Percentiles rank a stretch among this genome's conserved stretches.
These are phyloP conservation scores for Pseudorectes ferrugineus DNA, from an alignment of 2,113 vertebrate genomes.

Conservation along the genomic window DNA sequence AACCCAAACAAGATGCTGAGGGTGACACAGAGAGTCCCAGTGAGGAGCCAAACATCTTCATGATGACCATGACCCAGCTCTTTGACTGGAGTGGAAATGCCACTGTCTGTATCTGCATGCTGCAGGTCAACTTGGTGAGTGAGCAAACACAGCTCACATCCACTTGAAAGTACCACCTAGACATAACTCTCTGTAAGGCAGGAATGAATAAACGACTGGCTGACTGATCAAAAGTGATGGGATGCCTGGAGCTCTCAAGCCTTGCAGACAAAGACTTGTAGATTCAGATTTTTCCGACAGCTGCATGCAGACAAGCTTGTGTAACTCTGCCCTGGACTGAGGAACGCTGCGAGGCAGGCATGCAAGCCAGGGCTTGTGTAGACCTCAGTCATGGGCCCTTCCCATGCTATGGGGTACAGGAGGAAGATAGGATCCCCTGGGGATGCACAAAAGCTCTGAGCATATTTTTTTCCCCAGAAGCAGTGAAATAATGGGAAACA, in stretches of 20 bases:
- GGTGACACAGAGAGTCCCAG: not conserved
- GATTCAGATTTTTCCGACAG: not conserved
- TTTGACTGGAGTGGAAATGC: not conserved
- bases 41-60: not conserved
- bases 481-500: not conserved
- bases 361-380: not conserved
- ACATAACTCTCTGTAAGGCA: not conserved
- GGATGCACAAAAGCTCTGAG: not conserved
- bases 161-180: not conserved
- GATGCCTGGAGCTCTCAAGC: not conserved
- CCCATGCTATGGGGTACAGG: accelerated
- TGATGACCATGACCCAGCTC: not conserved
- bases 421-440: not conserved
- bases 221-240: not conserved
- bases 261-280: not conserved
- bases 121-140: not conserved
- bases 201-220: not conserved
- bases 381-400: not conserved
- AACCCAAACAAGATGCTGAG: not conserved
- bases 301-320: not conserved
- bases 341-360: accelerated
- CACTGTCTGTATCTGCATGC: accelerated
- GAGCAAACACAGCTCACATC: not conserved
- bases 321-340: not conserved
- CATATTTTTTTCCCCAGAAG: not conserved